A percentile compares a stretch with the other conserved stretches of the same genome.
Conservation (phyloP, 2,888 invertebrate species). For the Diloba caeruleocephala region DNA sequence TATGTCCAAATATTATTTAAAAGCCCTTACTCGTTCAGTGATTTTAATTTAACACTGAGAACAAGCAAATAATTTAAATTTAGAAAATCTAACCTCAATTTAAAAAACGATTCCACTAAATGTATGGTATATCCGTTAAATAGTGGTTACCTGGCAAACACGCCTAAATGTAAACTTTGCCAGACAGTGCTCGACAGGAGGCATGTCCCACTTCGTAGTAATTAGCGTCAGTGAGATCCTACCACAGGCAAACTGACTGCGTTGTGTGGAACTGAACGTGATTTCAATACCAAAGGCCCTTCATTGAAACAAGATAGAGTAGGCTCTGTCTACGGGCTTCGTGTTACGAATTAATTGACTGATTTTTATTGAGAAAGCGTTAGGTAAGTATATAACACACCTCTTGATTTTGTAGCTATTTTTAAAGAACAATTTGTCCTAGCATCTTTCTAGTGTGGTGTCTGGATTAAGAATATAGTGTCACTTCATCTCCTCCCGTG, state of each 20-base stretch:
- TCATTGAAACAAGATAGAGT: constrained; percentile 2
- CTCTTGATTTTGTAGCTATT: too few relatives aligned
- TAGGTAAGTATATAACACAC: too few relatives aligned
- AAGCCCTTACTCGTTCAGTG: too few relatives aligned
- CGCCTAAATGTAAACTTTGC: constrained; percentile 14
- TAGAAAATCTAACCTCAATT: too few relatives aligned
- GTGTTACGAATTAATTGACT: not conserved
- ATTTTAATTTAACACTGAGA: too few relatives aligned
- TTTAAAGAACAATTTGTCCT: too few relatives aligned
- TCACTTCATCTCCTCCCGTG: too few relatives aligned
- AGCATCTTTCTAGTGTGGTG: too few relatives aligned
- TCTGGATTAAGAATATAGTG: too few relatives aligned
- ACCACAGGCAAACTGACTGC: constrained; percentile 39
- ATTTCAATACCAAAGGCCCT: constrained; percentile 38
- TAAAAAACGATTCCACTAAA: not conserved
- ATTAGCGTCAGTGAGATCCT: constrained; percentile 28
- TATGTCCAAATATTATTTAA: too few relatives aligned
- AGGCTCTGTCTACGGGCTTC: not conserved
- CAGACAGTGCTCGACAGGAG: constrained; percentile 14
- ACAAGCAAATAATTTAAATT: too few relatives aligned
- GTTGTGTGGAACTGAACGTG: constrained; percentile 20
- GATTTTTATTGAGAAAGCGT: too few relatives aligned
- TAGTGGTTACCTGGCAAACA: constrained; percentile 8
- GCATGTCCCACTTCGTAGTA: constrained; percentile 24
- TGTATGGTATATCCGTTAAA: not conserved